Base-by-base conservation (phyloP, 2,113 vertebrate genomes). In the Chaetura pelagica region DNA sequence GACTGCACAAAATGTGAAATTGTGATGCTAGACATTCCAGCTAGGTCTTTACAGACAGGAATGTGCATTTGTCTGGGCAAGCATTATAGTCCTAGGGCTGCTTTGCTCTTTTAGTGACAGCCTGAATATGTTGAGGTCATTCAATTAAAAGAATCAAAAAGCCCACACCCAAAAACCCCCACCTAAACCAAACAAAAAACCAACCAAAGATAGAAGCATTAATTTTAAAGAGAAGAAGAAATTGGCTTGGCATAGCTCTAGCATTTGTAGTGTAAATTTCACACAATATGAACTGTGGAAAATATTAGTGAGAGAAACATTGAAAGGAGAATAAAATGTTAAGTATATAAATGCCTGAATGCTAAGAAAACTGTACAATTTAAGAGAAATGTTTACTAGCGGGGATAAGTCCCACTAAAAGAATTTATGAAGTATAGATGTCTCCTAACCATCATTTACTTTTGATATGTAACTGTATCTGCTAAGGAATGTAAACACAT, bases 41-140 rank as follows among this genome's bases (percentile, higher is more conserved):
- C 95, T 97, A 94, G 96, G 93, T 90, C 94, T 94, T 97, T 97
- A 97, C 91, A 97, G 97, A 97, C 97, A 98, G 97, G 98, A 99
- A 98, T 98, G 98, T 97, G 94, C 96, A 80, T 98, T 97, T 97
- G 98, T 98, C 98, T 98, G 96, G 97, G 96, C 95, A 97, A 96
- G 97, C 96, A 96, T 87, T 96, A 71, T 89, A 95, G 94, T 96
- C 92, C 94, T 96, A 96, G 66, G 95, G 82, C 94, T 97, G 96
- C 97, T 97, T 95, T 90, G 96, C 94, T 96, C 84, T 94, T 95
- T 79, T 84, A 72, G 93, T 97, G 93, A 96, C 95, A 97, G 92
- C 48, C 77, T 92, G 76, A 91, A 89, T 90, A 90, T 80, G 58
- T 12, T 87, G 80, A 96, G 91, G 40, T 88, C 34, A 74, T 51